Evolutionary conservation across 2,113 vertebrate genomes (phyloP).

Genomic region (Acanthochromis polyacanthus): DNA sequence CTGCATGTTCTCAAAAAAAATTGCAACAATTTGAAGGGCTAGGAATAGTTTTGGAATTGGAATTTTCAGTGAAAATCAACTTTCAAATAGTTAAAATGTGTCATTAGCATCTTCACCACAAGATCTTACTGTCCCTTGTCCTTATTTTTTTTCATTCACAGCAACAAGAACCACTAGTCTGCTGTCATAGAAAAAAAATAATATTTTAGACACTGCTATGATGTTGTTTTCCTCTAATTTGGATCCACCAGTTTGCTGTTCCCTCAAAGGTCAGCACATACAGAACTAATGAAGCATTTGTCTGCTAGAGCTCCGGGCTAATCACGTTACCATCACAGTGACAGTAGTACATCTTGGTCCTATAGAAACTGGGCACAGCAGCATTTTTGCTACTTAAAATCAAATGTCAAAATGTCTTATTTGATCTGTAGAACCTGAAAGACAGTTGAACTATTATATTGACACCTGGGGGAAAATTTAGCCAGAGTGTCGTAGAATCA

Average conservation of each 20-base stretch:
- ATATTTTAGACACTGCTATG: background rate
- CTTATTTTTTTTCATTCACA: too few relatives aligned
- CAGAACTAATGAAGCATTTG: background rate
- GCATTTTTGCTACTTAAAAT: background rate
- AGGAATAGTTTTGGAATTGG: too few relatives aligned
- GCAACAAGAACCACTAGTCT: too few relatives aligned
- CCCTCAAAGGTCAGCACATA: background rate
- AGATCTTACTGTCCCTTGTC: too few relatives aligned
- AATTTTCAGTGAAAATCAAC: too few relatives aligned
- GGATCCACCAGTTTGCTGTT: background rate
- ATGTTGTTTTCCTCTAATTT: background rate
- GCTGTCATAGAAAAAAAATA: too few relatives aligned
- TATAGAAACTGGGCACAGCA: background rate
- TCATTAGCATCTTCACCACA: too few relatives aligned
- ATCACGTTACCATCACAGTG: background rate
- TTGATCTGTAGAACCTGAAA: background rate
- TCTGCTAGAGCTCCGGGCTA: background rate
- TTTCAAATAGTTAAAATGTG: too few relatives aligned
- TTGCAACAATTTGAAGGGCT: too few relatives aligned
- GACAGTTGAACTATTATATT: background rate
- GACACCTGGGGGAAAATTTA: too few relatives aligned
- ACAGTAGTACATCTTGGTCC: constrained; percentile 1
- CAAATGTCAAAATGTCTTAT: background rate
- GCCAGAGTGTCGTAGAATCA: too few relatives aligned
- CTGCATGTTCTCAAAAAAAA: too few relatives aligned